Evolutionary conservation across 1,140 invertebrate genomes (phyloP).

Genomic region (Lysiphlebus fabarum): DNA sequence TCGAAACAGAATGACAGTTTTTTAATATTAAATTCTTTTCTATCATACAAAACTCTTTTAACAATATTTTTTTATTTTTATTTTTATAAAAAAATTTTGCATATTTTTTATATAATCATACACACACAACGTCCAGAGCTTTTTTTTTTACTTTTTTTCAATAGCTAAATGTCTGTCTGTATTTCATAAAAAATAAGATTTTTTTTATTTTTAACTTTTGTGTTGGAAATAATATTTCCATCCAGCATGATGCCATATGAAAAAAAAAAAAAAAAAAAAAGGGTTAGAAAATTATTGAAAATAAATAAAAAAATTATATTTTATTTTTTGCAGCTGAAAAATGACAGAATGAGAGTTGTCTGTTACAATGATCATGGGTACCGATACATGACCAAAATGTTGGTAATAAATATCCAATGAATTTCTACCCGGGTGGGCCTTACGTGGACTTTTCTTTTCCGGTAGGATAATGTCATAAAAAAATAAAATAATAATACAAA

Average conservation of each 20-base stretch:
- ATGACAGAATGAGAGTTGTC: conserved; percentile 3
- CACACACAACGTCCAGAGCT: no score
- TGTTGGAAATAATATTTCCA: no score
- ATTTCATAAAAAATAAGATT: no score
- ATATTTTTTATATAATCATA: conserved; percentile 24
- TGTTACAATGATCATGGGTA: conserved; percentile 36
- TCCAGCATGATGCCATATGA: no score
- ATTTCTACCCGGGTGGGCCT: conserved; percentile 48
- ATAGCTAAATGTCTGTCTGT: no score
- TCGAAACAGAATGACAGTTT: conserved; percentile 54
- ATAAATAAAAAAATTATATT: no score
- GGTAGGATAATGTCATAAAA: conserved; percentile 23
- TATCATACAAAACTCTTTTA: neutral
- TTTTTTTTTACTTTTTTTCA: no score
- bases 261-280: no score
- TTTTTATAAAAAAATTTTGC: conserved; percentile 4
- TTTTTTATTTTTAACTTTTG: no score
- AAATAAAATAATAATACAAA: conserved; percentile 10
- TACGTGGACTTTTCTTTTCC: conserved; percentile 38
- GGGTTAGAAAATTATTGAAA: no score
- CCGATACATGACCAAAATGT: conserved; percentile 38
- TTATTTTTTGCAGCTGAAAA: neutral
- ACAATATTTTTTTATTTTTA: neutral
- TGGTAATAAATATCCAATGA: conserved; percentile 56
- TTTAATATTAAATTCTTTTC: conserved; percentile 56